phyloP scores from a whole-genome alignment of 1,140 invertebrate species.

The Manduca sexta region DNA sequence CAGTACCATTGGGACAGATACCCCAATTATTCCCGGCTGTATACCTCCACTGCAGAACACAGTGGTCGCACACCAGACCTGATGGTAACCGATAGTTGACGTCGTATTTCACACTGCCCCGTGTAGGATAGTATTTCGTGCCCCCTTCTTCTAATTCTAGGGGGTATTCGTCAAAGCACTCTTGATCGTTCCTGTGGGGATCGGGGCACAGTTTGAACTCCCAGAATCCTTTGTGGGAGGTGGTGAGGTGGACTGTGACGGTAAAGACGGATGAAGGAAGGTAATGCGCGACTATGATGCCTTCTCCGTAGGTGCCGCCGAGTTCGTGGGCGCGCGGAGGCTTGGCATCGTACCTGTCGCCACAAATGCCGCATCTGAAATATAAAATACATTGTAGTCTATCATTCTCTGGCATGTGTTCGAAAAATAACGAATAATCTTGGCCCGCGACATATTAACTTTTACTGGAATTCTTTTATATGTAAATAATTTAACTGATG shows the following conservation, averaged over 20 bases:
- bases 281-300: slow-evolving; percentile 84
- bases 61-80: slow-evolving; percentile 81
- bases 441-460: too few relatives aligned
- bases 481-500: too few relatives aligned
- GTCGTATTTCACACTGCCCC: slow-evolving; percentile 82
- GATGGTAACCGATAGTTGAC: slow-evolving; percentile 79
- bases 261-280: slow-evolving; percentile 77
- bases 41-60: slow-evolving; percentile 88
- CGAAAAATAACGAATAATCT: too few relatives aligned
- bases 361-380: slow-evolving; percentile 83
- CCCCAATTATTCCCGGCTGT: slow-evolving; percentile 87
- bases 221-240: slow-evolving; percentile 88
- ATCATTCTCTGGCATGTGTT: too few relatives aligned
- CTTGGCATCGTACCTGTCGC: slow-evolving; percentile 82
- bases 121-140: slow-evolving; percentile 79
- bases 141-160: slow-evolving; percentile 72
- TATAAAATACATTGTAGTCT: not conserved
- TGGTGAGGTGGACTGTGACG: slow-evolving; percentile 83
- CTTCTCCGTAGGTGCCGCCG: slow-evolving; percentile 86
- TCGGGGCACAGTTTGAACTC: slow-evolving; percentile 87
- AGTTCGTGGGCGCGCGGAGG: slow-evolving; percentile 85
- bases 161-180: slow-evolving; percentile 83
- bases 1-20: slow-evolving; percentile 78
- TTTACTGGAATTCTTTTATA: too few relatives aligned
- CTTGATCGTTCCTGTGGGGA: slow-evolving; percentile 75